Conservation (phyloP, 2,113 vertebrate species). For the Centropus unirufus region DNA sequence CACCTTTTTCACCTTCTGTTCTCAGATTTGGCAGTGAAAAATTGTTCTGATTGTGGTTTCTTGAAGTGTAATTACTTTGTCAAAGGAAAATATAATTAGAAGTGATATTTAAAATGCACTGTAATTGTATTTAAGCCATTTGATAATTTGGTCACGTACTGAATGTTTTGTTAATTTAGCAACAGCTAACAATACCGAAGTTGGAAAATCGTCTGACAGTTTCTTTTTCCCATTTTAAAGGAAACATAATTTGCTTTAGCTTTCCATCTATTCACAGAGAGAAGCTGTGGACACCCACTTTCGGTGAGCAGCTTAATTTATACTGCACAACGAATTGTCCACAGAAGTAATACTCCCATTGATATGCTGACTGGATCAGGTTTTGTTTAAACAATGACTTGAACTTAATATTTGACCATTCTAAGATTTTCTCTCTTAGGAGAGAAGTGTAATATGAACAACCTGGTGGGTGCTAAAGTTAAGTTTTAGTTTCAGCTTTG, state of each 20-base stretch:
- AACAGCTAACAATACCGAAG: slow-evolving; percentile 65
- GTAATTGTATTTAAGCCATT: slow-evolving; percentile 75
- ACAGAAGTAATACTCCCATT: background rate
- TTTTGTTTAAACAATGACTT: background rate
- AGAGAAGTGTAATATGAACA: background rate
- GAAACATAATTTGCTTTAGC: slow-evolving; percentile 48
- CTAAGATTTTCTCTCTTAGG: background rate
- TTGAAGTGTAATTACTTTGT: slow-evolving; percentile 81
- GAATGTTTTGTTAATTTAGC: slow-evolving; percentile 77
- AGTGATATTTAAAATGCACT: slow-evolving; percentile 76
- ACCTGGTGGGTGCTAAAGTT: background rate
- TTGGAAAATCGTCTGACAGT: slow-evolving; percentile 58
- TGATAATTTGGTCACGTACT: slow-evolving; percentile 75
- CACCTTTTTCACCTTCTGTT: slow-evolving; percentile 79
- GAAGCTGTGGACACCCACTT: background rate
- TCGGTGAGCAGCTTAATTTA: background rate
- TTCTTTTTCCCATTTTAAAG: slow-evolving; percentile 53
- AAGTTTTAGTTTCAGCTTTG: background rate
- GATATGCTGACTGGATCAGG: background rate
- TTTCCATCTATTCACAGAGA: slow-evolving; percentile 41
- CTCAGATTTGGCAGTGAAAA: slow-evolving; percentile 77
- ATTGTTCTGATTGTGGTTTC: slow-evolving; percentile 73
- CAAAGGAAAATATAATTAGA: slow-evolving; percentile 82
- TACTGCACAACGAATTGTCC: background rate
- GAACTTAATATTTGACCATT: slow-evolving; percentile 33